These are phyloP conservation scores for Pomacea canaliculata DNA, from an alignment of 2,888 invertebrate genomes.

Conservation along the genomic window DNA sequence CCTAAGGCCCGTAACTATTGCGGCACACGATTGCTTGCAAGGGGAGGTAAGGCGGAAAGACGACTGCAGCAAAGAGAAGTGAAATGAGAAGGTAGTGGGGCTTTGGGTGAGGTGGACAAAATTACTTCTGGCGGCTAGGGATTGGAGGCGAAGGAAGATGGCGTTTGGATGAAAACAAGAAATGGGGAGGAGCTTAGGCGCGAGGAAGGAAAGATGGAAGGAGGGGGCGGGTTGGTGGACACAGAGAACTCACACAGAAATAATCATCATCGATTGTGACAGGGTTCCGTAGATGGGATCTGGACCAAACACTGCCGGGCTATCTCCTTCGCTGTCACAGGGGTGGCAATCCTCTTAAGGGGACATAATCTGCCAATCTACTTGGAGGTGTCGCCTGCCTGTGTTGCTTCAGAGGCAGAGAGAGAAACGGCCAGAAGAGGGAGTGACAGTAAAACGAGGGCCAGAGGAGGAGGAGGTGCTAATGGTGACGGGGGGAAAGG, in stretches of 20 bases:
- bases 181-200: not conserved
- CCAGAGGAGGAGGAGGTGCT: not conserved
- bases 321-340: conserved; percentile 26
- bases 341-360: conserved; percentile 30
- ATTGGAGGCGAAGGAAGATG: too few relatives aligned
- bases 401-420: not conserved
- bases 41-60: too few relatives aligned
- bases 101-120: too few relatives aligned
- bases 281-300: conserved; percentile 17
- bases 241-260: conserved; percentile 6
- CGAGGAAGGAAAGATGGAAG: not conserved
- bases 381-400: conserved; percentile 22
- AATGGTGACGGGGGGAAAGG: not conserved
- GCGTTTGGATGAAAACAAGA: too few relatives aligned
- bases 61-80: too few relatives aligned
- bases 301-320: conserved; percentile 18
- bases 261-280: conserved; percentile 24
- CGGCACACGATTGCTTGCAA: too few relatives aligned
- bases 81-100: too few relatives aligned
- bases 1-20: too few relatives aligned
- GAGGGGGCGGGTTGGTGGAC: not conserved
- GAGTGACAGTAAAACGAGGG: not conserved
- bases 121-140: too few relatives aligned
- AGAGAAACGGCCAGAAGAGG: not conserved
- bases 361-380: conserved; percentile 30